Conservation (phyloP, 2,888 invertebrate species). For the Horisme vitalbata region DNA sequence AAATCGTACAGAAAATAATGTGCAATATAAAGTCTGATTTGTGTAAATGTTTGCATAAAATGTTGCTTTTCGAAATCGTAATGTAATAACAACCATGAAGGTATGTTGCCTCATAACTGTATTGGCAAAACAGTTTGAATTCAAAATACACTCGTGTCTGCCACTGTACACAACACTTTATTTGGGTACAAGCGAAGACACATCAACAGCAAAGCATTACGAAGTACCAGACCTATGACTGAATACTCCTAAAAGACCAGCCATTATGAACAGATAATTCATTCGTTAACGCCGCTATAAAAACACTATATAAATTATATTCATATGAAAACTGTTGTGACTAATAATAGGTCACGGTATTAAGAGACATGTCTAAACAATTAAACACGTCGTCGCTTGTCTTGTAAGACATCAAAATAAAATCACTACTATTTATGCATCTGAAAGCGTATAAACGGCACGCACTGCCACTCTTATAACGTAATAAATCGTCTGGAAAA, state of each 20-base stretch:
- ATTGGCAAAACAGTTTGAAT: constrained; percentile 20
- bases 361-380: constrained; percentile 68
- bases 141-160: constrained; percentile 9
- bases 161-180: neutral
- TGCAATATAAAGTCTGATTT: constrained; percentile 68
- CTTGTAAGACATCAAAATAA: constrained; percentile 81
- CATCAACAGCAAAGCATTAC: neutral
- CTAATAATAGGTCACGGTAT: constrained; percentile 67
- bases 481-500: constrained; percentile 82
- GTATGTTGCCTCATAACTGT: constrained; percentile 26
- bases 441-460: constrained; percentile 75
- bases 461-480: constrained; percentile 74
- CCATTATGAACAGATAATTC: constrained; percentile 37
- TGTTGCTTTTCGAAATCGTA: constrained; percentile 38
- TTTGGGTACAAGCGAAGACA: constrained; percentile 2
- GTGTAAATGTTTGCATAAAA: constrained; percentile 50
- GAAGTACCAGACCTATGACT: constrained; percentile 8
- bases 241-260: constrained; percentile 3
- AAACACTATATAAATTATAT: constrained; percentile 50
- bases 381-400: constrained; percentile 77
- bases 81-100: constrained; percentile 37
- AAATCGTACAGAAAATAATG: constrained; percentile 68
- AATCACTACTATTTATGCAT: constrained; percentile 80
- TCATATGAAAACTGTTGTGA: constrained; percentile 57
- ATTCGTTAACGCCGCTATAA: constrained; percentile 37